A percentile compares a stretch with the other conserved stretches of the same genome.
Evolutionary conservation across 2,797 vertebrate genomes (phyloP).

Genomic region (Anableps anableps): DNA sequence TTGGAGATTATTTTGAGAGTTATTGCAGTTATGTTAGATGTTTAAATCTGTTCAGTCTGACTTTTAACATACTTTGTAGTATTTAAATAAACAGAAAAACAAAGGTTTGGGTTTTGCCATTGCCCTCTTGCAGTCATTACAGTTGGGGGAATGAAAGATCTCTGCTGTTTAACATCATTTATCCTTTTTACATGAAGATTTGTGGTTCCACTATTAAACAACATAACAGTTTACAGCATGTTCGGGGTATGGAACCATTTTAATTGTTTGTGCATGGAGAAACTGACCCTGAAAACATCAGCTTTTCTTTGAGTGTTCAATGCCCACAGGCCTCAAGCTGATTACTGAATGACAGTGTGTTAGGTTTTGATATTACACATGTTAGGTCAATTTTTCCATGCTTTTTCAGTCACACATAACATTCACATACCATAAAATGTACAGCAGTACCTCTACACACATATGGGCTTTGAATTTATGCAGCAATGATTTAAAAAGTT

Average conservation of each 20-base stretch:
- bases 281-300: slow-evolving; percentile 44
- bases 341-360: slow-evolving; percentile 75
- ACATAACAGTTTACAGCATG: slow-evolving; percentile 24
- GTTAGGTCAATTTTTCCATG: slow-evolving; percentile 52
- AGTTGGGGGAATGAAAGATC: background rate
- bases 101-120: background rate
- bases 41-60: background rate
- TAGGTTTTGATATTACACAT: slow-evolving; percentile 76
- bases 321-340: slow-evolving; percentile 45
- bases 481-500: background rate
- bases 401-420: slow-evolving; percentile 2
- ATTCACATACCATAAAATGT: background rate
- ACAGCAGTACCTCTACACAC: slow-evolving; percentile 71
- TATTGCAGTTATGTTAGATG: background rate
- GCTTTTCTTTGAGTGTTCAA: slow-evolving; percentile 30
- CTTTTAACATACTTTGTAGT: background rate
- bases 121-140: background rate
- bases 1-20: too few relatives aligned
- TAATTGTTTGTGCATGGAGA: slow-evolving; percentile 53
- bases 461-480: slow-evolving; percentile 32
- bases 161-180: background rate
- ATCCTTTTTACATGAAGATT: slow-evolving; percentile 13
- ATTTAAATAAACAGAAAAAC: slow-evolving; percentile 12
- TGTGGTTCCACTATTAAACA: slow-evolving; percentile 9
- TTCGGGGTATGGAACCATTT: slow-evolving; percentile 27